Evolutionary conservation across 2,797 vertebrate species (phyloP), one percentile per base, ranked within the genome.

Genomic region (Periophthalmus magnuspinnatus): DNA sequence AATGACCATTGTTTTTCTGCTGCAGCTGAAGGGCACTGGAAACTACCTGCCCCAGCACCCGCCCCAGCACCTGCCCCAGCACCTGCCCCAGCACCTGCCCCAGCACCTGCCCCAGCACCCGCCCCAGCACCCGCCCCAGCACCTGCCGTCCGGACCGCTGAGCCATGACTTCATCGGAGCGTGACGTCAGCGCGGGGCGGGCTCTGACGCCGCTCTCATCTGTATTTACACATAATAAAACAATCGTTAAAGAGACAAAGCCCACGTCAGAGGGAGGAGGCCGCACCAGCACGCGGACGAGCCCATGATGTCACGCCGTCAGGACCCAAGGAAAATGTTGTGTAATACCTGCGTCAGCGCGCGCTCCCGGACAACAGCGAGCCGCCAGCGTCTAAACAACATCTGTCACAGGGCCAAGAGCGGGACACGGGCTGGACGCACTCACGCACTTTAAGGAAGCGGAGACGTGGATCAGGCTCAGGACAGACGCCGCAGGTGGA

Each of bases 221-320:
- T 3, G 41, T 89, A 81, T 91, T 90, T 89, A 90, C 90, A 86
- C 88, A 86, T 60, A 89, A 88, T 81, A 84, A 73, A 71, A 72
- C 34, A 55, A 83, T 86, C 47, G 65, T 77, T 74, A 22, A 67
- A 45, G 75, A 69, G 73, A 52, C 11, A 64, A 70, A 64, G 71
- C 73, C 64, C 69, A 34, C 85, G 70, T 86, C 86, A 84, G 62
- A 66, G 77, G 67, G 69, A 82, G 58, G 80, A 64, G 78, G 83
- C 82, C 73, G 80, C 71, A 75, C 57, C 22, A 64, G 77, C 56
- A 38, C 70, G 72, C 50, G 77, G 74, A 83, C 80, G 77, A 84
- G 72, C 63, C 5, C 28, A 68, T 88, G 90, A 91, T 82, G 87
- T 90, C 88, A 90, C 79, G 3, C 68, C 54, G 78, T 77, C 81